Percentiles rank a stretch among this genome's conserved stretches.
These are phyloP conservation scores for Cheilosia pagana DNA, from an alignment of 2,888 invertebrate species.

Conservation along the genomic window DNA sequence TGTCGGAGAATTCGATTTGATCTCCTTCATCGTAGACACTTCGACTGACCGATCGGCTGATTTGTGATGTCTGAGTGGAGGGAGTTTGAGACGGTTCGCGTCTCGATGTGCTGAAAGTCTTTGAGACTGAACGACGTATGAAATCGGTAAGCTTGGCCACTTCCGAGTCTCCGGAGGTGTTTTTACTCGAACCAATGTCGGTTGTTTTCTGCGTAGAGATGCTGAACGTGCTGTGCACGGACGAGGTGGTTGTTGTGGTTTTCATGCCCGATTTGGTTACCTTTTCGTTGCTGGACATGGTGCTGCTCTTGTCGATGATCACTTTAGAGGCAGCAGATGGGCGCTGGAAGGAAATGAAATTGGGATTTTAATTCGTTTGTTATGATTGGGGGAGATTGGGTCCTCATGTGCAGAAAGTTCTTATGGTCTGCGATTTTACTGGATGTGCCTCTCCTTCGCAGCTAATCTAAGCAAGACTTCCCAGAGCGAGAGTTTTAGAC, in stretches of 20 bases:
- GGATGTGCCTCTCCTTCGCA: too few relatives aligned
- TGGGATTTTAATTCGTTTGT: background rate
- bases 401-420: too few relatives aligned
- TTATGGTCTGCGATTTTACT: too few relatives aligned
- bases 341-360: constrained; percentile 11
- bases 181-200: constrained; percentile 79
- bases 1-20: constrained; percentile 80
- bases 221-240: constrained; percentile 79
- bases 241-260: constrained; percentile 76
- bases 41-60: constrained; percentile 78
- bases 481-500: too few relatives aligned
- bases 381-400: too few relatives aligned
- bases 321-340: constrained; percentile 5
- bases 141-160: constrained; percentile 80
- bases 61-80: constrained; percentile 71
- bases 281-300: constrained; percentile 32
- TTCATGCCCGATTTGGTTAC: constrained; percentile 7
- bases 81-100: constrained; percentile 57
- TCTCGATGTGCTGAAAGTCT: constrained; percentile 77
- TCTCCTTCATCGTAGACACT: constrained; percentile 81
- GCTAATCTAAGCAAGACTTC: too few relatives aligned
- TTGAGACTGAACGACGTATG: constrained; percentile 81
- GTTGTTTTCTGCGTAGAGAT: constrained; percentile 79
- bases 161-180: constrained; percentile 78
- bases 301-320: constrained; percentile 25